Evolutionary conservation across 2,797 vertebrate species (phyloP), one percentile per base, ranked within the genome.

Genomic region (Scleropages formosus): DNA sequence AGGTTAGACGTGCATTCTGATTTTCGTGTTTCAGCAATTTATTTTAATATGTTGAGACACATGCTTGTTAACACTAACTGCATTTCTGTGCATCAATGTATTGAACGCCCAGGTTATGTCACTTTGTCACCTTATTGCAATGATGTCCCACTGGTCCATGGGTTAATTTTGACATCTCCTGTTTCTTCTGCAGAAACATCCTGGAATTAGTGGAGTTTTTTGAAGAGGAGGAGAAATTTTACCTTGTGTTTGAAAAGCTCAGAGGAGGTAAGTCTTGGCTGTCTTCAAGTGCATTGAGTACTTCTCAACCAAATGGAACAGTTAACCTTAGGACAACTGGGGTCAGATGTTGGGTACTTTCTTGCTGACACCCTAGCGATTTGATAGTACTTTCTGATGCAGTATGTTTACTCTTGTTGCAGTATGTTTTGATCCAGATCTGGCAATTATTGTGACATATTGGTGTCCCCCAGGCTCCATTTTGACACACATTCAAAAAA

Each of bases 171-270:
- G 22, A 68, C 18, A 3, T 27, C 16, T 24, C 12, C 10, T 16
- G 1, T 69, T 39, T 39, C 31, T 47, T 59, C 22, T 4, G 2
- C 83, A 99, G 97, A 81, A 98, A 98, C 0, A 96, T 99, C 79
- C 90, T 99, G 77, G 97, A 98, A 82, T 90, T 99, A 85, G 97
- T 99, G 0, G 97, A 99, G 86, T 98, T 99, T 87, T 98, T 98
- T 9, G 97, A 98, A 83, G 97, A 98, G 81, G 97, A 99, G 80
- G 97, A 98, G 64, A 96, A 96, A 78, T 99, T 99, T 89, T 98
- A 98, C 88, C 89, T 99, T 86, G 97, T 98, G 85, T 98, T 98
- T 85, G 97, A 98, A 82, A 99, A 98, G 91, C 96, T 98, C 82
- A 89, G 95, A 81, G 97, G 97, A 86, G 97, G 97, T 96, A 68